Conservation (phyloP, 2,797 vertebrate genomes). For the Hypotaenidia okinawae region DNA sequence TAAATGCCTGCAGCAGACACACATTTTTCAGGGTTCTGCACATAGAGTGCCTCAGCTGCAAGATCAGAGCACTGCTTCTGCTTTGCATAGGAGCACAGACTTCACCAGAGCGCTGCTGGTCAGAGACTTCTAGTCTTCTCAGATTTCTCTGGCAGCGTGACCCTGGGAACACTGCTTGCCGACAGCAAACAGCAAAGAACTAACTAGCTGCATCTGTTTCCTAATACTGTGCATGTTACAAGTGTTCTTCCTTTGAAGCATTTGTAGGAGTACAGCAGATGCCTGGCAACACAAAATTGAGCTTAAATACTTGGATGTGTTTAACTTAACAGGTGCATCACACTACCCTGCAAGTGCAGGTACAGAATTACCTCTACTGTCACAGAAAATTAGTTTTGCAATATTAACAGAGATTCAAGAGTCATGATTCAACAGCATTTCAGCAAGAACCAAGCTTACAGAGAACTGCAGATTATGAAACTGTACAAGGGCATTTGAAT, state of each 20-base stretch:
- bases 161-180: neutral
- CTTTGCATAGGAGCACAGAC: neutral
- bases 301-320: neutral
- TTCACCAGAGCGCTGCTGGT: neutral
- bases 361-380: neutral
- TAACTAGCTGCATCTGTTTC: constrained; percentile 6
- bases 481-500: neutral
- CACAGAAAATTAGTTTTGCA: neutral
- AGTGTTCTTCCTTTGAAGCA: neutral
- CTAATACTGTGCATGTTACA: neutral
- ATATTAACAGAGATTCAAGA: neutral
- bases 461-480: neutral
- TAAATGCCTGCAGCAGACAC: constrained; percentile 10
- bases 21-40: constrained; percentile 8
- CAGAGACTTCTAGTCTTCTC: neutral
- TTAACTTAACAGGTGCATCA: neutral
- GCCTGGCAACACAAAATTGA: neutral
- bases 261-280: neutral
- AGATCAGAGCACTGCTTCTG: neutral
- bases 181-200: neutral
- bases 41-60: neutral
- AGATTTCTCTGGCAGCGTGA: neutral
- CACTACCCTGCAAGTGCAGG: neutral
- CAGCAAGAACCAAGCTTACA: neutral
- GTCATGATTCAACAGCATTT: neutral